A percentile compares a stretch with the other conserved stretches of the same genome.
phyloP scores from a whole-genome alignment of 1,140 invertebrate genomes.

The Neodiprion virginianus region DNA sequence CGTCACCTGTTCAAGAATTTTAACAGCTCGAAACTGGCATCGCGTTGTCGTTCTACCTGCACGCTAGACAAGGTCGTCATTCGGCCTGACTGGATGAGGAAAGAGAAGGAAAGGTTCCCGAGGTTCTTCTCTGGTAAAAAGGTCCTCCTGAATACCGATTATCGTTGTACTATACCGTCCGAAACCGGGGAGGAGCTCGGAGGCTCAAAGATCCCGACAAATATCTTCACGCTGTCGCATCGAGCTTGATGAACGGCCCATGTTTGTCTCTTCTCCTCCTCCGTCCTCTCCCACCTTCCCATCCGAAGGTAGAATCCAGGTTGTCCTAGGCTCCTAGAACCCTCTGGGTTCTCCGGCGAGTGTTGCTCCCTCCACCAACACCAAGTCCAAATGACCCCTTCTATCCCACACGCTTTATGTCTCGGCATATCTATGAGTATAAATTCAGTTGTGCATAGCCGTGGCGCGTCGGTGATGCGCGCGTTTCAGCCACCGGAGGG shows the following conservation, averaged over 20 bases:
- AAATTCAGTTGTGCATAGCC: too few relatives aligned
- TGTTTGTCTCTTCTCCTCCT: neutral
- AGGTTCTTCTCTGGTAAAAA: neutral
- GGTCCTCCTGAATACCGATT: neutral
- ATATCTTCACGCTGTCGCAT: slow-evolving; percentile 12
- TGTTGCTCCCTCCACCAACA: too few relatives aligned
- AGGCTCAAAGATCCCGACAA: slow-evolving; percentile 7
- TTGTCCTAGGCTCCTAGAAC: neutral
- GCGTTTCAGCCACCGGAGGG: too few relatives aligned
- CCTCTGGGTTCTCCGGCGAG: too few relatives aligned
- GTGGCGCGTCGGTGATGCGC: too few relatives aligned
- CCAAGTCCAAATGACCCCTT: too few relatives aligned
- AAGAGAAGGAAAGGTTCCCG: neutral
- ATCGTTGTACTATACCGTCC: neutral
- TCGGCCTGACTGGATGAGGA: neutral
- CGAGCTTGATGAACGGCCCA: neutral
- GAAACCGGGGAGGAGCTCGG: neutral
- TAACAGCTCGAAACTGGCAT: neutral
- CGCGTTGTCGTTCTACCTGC: neutral
- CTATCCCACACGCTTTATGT: too few relatives aligned
- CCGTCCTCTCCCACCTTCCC: neutral
- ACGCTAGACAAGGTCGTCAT: neutral
- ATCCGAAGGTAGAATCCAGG: neutral
- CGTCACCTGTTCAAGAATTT: too few relatives aligned
- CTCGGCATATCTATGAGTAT: too few relatives aligned